Base-by-base conservation (phyloP, 2,113 vertebrate species). In the Nematolebias whitei region DNA sequence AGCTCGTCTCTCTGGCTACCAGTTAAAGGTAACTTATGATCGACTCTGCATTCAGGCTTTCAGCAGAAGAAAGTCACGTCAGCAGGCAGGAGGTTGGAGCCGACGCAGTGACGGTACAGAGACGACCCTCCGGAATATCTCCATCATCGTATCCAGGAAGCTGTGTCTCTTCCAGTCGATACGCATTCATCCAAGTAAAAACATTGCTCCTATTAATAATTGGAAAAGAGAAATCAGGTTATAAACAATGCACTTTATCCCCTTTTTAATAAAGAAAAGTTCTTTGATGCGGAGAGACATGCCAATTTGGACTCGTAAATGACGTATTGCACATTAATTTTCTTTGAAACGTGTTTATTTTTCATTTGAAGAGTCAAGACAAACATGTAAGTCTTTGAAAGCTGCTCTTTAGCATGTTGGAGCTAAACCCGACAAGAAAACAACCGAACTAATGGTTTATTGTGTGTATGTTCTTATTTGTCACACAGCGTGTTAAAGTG, bases 401-500 rank as follows among this genome's bases (percentile, higher is more conserved):
- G n/a, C 22, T 67, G 19, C 40, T 68, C 26, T 58, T 29, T 79
- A 60, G 26, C 43, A 23, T 70, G 47, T 32, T 45, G 48, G 23
- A 68, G 61, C 79, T 67, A 20, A 65, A 14, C 47, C 56, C 39
- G n/a, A 43, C 41, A 26, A 40, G 39, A 59, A 32, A 71, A 64
- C 14, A 67, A 44, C 16, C 56, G n/a, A 63, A 20, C 56, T 44
- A 71, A 68, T 78, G 39, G 53, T 66, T 75, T 73, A 12, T 58
- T 13, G 39, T 55, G 66, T 73, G 72, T 83, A 81, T 51, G 50
- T 71, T 76, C 22, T 61, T 82, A 59, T 87, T 59, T 87, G 32
- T 68, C 62, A 64, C 53, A 74, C 24, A 48, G 76, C 87, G 82
- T 84, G 74, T 78, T 78, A 62, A 44, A 87, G 87, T 88, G 85